Conservation (phyloP, 2,888 invertebrate genomes). For the Leptothorax acervorum region DNA sequence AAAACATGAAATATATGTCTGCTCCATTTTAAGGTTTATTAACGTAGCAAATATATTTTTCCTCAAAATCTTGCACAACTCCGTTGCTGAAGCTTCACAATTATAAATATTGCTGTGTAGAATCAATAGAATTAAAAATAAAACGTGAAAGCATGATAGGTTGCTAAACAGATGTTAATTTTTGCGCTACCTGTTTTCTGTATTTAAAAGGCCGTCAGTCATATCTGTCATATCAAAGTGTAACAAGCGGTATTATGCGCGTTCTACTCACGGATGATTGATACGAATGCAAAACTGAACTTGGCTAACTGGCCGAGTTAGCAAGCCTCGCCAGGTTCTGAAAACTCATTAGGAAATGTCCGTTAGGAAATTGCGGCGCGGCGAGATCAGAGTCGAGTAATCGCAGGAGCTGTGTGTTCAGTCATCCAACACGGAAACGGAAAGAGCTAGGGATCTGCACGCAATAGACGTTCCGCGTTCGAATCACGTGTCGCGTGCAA, state of each 20-base stretch:
- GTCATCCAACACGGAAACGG: constrained; percentile 35
- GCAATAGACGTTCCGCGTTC: constrained; percentile 15
- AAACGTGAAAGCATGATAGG: neutral
- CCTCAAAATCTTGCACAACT: neutral
- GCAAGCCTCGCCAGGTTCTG: neutral
- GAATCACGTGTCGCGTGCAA: constrained; percentile 39
- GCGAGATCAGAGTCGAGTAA: neutral
- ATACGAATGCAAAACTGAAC: constrained; percentile 18
- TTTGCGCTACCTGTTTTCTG: neutral
- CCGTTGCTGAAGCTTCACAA: neutral
- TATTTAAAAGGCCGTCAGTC: neutral
- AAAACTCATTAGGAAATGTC: constrained; percentile 53
- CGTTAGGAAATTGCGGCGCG: constrained; percentile 29
- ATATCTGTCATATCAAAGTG: neutral
- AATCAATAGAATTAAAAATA: neutral
- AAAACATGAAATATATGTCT: neutral
- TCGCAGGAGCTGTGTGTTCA: constrained; percentile 10
- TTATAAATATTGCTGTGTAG: neutral
- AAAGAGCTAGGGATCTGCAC: constrained; percentile 17
- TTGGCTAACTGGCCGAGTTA: constrained; percentile 6
- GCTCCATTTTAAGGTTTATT: neutral
- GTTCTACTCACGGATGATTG: neutral
- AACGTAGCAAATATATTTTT: neutral
- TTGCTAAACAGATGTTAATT: neutral
- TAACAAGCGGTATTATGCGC: neutral